Evolutionary conservation across 1,140 invertebrate genomes (phyloP), one percentile per base, ranked within the genome.

Genomic region (Coenobita brevimanus): DNA sequence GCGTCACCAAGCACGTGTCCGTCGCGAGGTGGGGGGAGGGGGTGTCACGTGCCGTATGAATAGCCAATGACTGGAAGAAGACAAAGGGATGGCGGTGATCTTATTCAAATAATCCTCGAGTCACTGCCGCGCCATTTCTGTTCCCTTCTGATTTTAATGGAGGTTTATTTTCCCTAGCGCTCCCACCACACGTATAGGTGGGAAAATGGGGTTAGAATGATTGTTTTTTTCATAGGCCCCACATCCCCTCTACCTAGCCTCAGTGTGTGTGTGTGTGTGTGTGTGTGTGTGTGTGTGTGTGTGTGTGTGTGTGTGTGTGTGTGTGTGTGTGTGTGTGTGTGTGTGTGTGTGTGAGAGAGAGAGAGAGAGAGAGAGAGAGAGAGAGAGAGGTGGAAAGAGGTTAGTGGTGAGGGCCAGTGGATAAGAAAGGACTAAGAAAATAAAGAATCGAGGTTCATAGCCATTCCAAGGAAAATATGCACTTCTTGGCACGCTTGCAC

Each of bases 61-160:
- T 84, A 84, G 69, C 69, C 41, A 84, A 84, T 84, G 82, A 75
- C 69, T 84, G 82, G 82, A 84, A 84, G 82, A 75, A 60, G 82
- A 84, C 82, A 84, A 84, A 73, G 82, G 82, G 69, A 84, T 84
- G 82, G 67, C 73, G 82, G 82, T 84, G 82, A 84, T 75, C 67
- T 71, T 75, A 60, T 73, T 73, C 69, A 84, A 57, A 75, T 84
- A 73, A 84, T 84, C 82, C 71, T 15, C 50, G 38, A 71, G 43
- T 84, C 82, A 84, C 75, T 84, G 82, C 75, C 46, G 17, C 10
- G 69, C 60, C 82, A 84, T 84, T 83, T 83, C 50, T 67, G 41
- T 82, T 60, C 36, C 33, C 46, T 46, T 57, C 67, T 67, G 64
- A 38, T 33, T 38, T n/a, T 27, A 33, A 4, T 60, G 8, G 41